These are phyloP conservation scores for Marisa cornuarietis DNA, from an alignment of 1,140 invertebrate species.

Conservation along the genomic window DNA sequence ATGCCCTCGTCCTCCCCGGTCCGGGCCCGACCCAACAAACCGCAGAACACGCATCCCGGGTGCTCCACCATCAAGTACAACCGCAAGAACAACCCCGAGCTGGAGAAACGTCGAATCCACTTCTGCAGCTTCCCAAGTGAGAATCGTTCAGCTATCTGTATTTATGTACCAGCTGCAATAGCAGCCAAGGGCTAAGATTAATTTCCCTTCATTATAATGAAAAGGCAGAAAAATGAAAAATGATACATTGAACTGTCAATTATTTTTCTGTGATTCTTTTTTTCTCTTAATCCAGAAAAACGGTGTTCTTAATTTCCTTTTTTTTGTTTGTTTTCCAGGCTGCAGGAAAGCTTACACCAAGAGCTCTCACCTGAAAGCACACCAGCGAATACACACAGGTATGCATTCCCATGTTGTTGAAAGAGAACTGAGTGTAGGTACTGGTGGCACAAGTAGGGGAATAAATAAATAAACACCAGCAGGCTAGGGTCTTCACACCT, in stretches of 20 bases:
- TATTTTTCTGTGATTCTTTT: too few relatives aligned
- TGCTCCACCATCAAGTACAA: constrained; percentile 76
- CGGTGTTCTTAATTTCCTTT: not conserved
- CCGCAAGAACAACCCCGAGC: constrained; percentile 92
- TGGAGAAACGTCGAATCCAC: constrained; percentile 93
- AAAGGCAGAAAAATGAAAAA: too few relatives aligned
- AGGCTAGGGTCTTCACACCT: too few relatives aligned
- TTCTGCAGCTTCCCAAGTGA: constrained; percentile 94
- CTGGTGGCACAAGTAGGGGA: too few relatives aligned
- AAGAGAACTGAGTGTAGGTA: too few relatives aligned
- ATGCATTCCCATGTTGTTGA: constrained; percentile 18
- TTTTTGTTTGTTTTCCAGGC: constrained; percentile 69
- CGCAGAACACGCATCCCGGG: constrained; percentile 61
- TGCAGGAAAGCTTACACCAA: constrained; percentile 98
- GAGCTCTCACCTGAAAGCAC: constrained; percentile 95
- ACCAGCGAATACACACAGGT: constrained; percentile 90
- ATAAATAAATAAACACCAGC: too few relatives aligned
- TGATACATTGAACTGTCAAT: too few relatives aligned
- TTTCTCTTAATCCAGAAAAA: too few relatives aligned
- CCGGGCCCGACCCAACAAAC: constrained; percentile 35
- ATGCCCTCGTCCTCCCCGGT: not conserved
- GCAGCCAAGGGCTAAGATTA: not conserved
- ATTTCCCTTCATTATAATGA: too few relatives aligned
- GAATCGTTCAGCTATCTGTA: constrained; percentile 39
- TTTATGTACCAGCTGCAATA: not conserved